Conservation (phyloP, 2,797 vertebrate species). For the Ambastaia sidthimunki region DNA sequence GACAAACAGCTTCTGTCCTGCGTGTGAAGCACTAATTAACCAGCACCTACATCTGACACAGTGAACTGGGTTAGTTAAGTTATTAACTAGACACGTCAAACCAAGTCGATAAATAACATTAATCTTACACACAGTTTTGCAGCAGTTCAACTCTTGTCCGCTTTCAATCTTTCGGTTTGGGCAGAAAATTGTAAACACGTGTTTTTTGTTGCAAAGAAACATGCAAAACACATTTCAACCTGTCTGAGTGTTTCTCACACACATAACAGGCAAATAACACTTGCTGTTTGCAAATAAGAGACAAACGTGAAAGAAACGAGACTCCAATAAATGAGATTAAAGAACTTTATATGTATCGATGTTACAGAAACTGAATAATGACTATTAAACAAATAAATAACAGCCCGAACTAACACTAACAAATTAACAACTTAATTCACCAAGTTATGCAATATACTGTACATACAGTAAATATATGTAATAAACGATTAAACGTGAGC, state of each 20-base stretch:
- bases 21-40: background rate
- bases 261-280: background rate
- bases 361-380: too few relatives aligned
- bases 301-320: too few relatives aligned
- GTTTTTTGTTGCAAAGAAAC: background rate
- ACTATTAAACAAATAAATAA: too few relatives aligned
- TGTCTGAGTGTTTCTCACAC: background rate
- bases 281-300: background rate
- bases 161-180: slow-evolving; percentile 13
- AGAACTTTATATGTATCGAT: too few relatives aligned
- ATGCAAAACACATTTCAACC: background rate
- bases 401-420: background rate
- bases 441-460: background rate
- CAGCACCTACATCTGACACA: background rate
- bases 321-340: too few relatives aligned
- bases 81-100: background rate
- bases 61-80: background rate
- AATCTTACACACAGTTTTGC: background rate
- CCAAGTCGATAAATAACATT: background rate
- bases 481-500: too few relatives aligned
- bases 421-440: background rate
- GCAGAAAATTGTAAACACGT: background rate
- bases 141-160: background rate
- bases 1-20: background rate
- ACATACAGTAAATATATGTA: background rate